Base-by-base conservation (phyloP, 2,888 invertebrate genomes). In the Zaprionus bogoriensis region DNA sequence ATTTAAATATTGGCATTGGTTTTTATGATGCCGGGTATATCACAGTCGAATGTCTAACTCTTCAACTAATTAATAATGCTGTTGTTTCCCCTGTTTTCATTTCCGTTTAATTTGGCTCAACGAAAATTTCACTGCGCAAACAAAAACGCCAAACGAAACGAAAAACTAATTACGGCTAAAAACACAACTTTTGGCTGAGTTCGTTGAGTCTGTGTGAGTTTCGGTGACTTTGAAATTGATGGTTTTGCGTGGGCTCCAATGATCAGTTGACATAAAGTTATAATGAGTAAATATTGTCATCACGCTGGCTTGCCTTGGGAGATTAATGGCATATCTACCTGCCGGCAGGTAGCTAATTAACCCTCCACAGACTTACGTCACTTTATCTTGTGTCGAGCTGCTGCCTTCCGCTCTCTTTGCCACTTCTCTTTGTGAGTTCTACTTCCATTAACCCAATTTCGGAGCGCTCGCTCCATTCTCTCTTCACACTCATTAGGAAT, bases 251-350 rank as follows among this genome's bases (percentile, higher is more conserved):
- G 46, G 20, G 47, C 9, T 45, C n/a, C 46, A 59, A 32, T 53
- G 53, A 59, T 52, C 52, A 58, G 59, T 42, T 59, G 63, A 59
- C 63, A 63, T 59, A 36, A 63, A 63, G 59, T 63, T 63, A 63
- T 63, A 63, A 63, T 63, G 63, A 63, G 59, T 47, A 63, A 59
- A 63, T 52, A 52, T 63, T 63, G 58, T 63, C 63, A 63, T 19
- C 59, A 47, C 46, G 45, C 12, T 22, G 30, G 27, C 41, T 41
- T 50, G 23, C 10, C 6, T n/a, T 25, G 45, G 10, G 25, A 63
- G 63, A 59, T 63, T 59, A 58, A 63, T 63, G 52, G 47, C 63
- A 58, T 47, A 20, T 27, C 17, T 12, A 32, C 17, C 25, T 32
- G 46, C 22, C 58, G 30, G 51, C 41, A 59, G 63, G 59, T 59